These are phyloP conservation scores for Spermophilus dauricus DNA, from an alignment of 2,113 vertebrate species.

Conservation along the genomic window DNA sequence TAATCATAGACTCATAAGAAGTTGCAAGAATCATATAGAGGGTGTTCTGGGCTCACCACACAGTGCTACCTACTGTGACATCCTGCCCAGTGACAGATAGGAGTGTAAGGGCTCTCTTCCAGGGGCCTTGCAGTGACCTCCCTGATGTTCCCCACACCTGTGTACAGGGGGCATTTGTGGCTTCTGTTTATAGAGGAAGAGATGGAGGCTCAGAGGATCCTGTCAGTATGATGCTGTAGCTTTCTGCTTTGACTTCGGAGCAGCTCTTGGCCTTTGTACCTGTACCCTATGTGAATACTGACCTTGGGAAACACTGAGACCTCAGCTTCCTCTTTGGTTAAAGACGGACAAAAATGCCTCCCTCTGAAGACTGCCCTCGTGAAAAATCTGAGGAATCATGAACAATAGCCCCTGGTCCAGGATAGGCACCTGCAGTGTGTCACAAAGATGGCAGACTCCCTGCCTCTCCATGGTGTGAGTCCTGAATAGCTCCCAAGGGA, in stretches of 20 bases:
- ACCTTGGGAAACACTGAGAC: neutral
- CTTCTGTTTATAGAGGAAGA: neutral
- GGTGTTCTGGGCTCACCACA: neutral
- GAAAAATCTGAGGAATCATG: neutral
- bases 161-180: neutral
- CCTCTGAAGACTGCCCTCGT: neutral
- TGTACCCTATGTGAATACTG: neutral
- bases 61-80: neutral
- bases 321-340: neutral
- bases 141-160: neutral
- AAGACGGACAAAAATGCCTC: neutral
- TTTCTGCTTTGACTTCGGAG: neutral
- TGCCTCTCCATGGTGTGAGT: neutral
- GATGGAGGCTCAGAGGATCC: neutral
- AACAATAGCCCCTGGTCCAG: neutral
- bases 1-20: neutral
- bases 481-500: neutral
- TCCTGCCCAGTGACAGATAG: neutral
- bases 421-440: fast-evolving
- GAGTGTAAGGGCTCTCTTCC: neutral
- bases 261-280: neutral
- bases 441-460: neutral
- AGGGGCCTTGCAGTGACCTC: neutral
- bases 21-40: neutral
- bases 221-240: no score